Percentiles rank a stretch among this genome's conserved stretches.
These are phyloP conservation scores for Caradrina clavipalpis DNA, from an alignment of 2,888 invertebrate genomes.

Conservation along the genomic window DNA sequence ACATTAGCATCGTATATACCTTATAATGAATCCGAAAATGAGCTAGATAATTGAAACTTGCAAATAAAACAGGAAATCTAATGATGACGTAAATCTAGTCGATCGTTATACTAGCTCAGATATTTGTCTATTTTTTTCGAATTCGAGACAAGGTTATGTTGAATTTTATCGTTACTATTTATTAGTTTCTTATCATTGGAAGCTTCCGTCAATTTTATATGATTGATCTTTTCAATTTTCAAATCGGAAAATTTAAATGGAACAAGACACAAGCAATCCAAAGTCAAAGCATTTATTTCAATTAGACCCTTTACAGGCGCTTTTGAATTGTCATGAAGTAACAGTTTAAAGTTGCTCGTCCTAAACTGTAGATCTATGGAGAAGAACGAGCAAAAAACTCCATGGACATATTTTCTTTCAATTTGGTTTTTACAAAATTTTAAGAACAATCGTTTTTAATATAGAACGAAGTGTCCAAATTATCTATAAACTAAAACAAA, in stretches of 20 bases:
- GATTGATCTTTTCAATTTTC: conserved; percentile 7
- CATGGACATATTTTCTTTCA: too few species aligned
- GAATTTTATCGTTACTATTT: conserved; percentile 20
- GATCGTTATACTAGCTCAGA: conserved; percentile 38
- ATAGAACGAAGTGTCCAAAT: not conserved
- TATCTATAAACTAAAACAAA: conserved; percentile 29
- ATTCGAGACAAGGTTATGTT: conserved; percentile 55
- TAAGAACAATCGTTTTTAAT: too few species aligned
- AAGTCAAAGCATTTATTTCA: too few species aligned
- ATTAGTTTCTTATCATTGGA: conserved; percentile 35
- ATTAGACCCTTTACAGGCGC: too few species aligned
- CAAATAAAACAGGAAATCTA: conserved; percentile 61
- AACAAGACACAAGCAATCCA: not conserved
- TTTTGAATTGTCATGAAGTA: too few species aligned
- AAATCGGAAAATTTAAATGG: not conserved
- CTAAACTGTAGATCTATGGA: too few species aligned
- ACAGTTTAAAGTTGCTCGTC: too few species aligned
- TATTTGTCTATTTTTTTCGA: conserved; percentile 43
- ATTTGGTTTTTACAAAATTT: too few species aligned
- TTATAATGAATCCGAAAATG: conserved; percentile 63
- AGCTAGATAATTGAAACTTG: conserved; percentile 58
- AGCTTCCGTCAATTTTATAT: conserved; percentile 21
- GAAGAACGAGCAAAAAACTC: too few species aligned
- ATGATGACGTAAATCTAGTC: conserved; percentile 53
- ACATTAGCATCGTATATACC: conserved; percentile 43